Evolutionary conservation across 2,888 invertebrate genomes (phyloP).

Genomic region (Hypsopygia costalis): DNA sequence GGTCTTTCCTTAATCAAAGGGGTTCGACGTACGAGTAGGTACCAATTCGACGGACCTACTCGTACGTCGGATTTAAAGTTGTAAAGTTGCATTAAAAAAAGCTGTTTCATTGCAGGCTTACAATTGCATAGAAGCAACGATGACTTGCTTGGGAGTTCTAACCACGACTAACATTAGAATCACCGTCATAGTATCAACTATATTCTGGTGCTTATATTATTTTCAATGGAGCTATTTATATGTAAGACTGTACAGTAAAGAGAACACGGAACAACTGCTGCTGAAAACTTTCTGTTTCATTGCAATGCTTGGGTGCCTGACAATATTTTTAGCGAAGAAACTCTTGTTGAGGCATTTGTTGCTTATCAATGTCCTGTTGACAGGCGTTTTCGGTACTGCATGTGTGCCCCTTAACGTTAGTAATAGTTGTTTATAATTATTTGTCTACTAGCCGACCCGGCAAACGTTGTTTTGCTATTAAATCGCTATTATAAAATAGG

Average conservation of each 20-base stretch:
- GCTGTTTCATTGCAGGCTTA: too few species aligned
- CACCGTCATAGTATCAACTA: conserved; percentile 29
- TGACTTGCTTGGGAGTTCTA: conserved; percentile 49
- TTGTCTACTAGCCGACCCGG: too few species aligned
- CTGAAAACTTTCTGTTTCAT: conserved; percentile 39
- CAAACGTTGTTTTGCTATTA: too few species aligned
- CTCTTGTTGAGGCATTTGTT: conserved; percentile 43
- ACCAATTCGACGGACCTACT: too few species aligned
- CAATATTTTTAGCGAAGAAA: conserved; percentile 38
- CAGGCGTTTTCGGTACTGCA: conserved; percentile 39
- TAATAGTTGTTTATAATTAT: too few species aligned
- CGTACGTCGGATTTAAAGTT: too few species aligned
- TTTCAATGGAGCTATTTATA: conserved; percentile 56
- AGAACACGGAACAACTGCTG: conserved; percentile 25
- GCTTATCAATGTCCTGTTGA: conserved; percentile 38
- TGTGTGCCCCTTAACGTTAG: conserved; percentile 33
- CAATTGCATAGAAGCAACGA: conserved; percentile 52
- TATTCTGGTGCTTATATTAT: conserved; percentile 50
- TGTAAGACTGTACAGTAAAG: conserved; percentile 41
- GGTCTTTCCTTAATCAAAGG: too few species aligned
- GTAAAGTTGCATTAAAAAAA: too few species aligned
- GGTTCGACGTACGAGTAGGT: too few species aligned
- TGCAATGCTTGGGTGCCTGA: conserved; percentile 38
- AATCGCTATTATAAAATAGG: too few species aligned
- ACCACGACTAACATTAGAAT: conserved; percentile 50